These are phyloP conservation scores for Moxostoma hubbsi DNA, from an alignment of 2,797 vertebrate genomes.

Conservation along the genomic window DNA sequence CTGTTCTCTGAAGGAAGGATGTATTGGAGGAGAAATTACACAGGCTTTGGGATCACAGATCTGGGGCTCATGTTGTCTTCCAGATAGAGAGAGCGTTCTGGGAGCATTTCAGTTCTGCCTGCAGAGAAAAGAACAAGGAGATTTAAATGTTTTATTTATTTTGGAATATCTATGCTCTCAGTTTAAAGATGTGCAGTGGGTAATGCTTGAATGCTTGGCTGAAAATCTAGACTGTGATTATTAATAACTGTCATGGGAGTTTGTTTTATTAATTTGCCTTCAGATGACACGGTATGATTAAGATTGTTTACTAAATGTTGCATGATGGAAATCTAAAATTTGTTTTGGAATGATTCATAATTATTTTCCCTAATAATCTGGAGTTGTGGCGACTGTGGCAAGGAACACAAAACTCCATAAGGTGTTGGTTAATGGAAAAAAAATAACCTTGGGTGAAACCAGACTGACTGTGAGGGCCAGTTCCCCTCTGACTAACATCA, in stretches of 20 bases:
- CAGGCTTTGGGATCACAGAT: constrained; percentile 57
- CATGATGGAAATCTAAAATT: too few relatives aligned
- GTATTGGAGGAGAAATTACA: constrained; percentile 67
- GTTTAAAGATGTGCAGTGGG: not conserved
- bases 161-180: not conserved
- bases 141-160: constrained; percentile 29
- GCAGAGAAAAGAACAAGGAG: constrained; percentile 8
- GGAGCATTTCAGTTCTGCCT: not conserved
- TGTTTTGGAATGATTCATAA: too few relatives aligned
- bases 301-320: too few relatives aligned
- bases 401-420: too few relatives aligned
- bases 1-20: constrained; percentile 67
- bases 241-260: not conserved
- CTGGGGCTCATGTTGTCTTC: constrained; percentile 55
- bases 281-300: too few relatives aligned
- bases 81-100: constrained; percentile 23
- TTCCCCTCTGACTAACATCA: too few relatives aligned
- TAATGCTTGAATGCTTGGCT: not conserved
- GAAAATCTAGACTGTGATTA: not conserved
- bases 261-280: too few relatives aligned
- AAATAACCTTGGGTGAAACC: too few relatives aligned
- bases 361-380: too few relatives aligned
- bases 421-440: too few relatives aligned
- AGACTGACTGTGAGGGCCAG: too few relatives aligned
- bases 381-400: too few relatives aligned